Conservation (phyloP, 1,140 invertebrate species). For the Drosophila ironensis region DNA sequence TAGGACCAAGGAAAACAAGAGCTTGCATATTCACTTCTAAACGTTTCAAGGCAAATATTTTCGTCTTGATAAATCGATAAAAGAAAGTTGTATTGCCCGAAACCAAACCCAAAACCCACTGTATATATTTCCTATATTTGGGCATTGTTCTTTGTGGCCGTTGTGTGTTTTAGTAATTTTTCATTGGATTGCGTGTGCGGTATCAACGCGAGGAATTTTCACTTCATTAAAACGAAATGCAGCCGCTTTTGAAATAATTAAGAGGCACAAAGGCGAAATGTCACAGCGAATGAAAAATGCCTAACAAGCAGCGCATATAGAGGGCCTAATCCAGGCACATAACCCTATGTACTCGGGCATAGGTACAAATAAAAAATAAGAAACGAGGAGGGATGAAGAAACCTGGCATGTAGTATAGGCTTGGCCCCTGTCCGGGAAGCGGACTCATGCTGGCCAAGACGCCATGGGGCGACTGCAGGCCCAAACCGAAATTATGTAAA, state of each 20-base stretch:
- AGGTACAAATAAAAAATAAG: neutral
- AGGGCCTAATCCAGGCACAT: conserved; percentile 45
- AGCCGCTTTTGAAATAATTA: conserved; percentile 79
- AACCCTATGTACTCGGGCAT: conserved; percentile 24
- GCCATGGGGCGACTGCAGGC: conserved; percentile 38
- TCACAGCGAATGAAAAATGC: conserved; percentile 78
- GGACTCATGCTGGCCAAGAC: conserved; percentile 64
- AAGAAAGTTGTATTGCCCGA: conserved; percentile 1
- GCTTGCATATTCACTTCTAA: no score
- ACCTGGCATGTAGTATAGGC: conserved; percentile 25
- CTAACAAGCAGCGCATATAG: conserved; percentile 54
- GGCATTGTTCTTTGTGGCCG: conserved; percentile 29
- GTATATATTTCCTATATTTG: conserved; percentile 26
- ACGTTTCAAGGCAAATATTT: neutral
- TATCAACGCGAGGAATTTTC: conserved; percentile 78
- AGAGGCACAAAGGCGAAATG: conserved; percentile 78
- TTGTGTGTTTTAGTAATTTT: conserved; percentile 37
- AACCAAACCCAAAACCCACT: conserved; percentile 19
- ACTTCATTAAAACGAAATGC: conserved; percentile 81
- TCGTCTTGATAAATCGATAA: conserved; percentile 29
- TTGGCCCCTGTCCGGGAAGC: conserved; percentile 26
- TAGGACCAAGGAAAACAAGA: no score
- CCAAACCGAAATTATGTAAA: conserved; percentile 59
- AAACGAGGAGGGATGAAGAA: conserved; percentile 32
- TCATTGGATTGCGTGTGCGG: conserved; percentile 67